These are phyloP conservation scores for Drosophila nikananu DNA, from an alignment of 1,140 invertebrate species.

Conservation along the genomic window DNA sequence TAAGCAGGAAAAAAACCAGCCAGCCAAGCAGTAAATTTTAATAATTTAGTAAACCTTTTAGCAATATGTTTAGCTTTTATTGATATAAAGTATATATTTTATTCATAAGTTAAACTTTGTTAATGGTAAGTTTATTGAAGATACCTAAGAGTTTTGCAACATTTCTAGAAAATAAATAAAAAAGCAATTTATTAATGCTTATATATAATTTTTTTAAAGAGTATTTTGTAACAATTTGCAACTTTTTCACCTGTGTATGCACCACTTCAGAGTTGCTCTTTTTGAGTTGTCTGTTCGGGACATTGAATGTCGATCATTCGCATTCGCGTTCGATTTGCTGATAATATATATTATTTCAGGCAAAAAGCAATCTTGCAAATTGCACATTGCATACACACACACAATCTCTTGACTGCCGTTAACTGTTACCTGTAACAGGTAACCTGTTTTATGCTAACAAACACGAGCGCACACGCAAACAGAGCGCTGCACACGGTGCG, in stretches of 20 bases:
- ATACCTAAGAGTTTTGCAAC: too few species aligned
- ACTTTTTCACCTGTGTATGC: neutral
- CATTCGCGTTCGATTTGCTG: constrained; percentile 8
- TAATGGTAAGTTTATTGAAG: neutral
- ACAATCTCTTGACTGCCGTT: constrained; percentile 35
- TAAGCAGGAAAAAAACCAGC: neutral
- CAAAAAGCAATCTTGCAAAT: constrained; percentile 74
- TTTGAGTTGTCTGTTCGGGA: constrained; percentile 33
- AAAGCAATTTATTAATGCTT: neutral
- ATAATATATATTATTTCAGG: constrained; percentile 23
- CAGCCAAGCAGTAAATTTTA: neutral
- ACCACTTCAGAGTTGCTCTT: constrained; percentile 40
- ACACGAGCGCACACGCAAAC: constrained; percentile 18
- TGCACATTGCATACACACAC: constrained; percentile 52
- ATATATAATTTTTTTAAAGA: neutral
- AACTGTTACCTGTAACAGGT: constrained; percentile 38
- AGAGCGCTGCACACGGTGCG: constrained; percentile 57
- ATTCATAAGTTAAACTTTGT: neutral
- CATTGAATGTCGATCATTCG: constrained; percentile 38
- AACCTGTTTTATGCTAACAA: constrained; percentile 29
- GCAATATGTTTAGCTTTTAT: neutral
- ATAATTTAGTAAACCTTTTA: neutral
- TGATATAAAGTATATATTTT: neutral
- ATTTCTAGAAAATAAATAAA: neutral
- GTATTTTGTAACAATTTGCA: neutral